Base-by-base conservation (phyloP, 2,888 invertebrate genomes). In the Leptinotarsa haldemani region DNA sequence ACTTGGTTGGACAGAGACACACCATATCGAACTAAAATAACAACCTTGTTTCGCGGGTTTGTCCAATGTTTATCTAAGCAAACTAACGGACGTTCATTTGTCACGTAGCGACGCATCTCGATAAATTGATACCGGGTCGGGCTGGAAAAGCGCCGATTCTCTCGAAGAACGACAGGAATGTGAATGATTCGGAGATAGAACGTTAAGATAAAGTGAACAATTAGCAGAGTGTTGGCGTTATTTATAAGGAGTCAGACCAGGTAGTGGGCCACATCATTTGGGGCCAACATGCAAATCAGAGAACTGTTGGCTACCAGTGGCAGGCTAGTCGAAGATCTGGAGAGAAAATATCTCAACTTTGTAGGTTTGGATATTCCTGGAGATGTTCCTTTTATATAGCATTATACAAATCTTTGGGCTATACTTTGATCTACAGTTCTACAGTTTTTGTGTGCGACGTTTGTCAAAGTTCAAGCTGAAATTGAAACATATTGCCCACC, bases 181-280 rank as follows among this genome's bases (percentile, higher is more conserved):
- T 76, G 75, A 78, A 75, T 76, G 76, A 80, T 81, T 81, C 80
- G 77, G 74, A 81, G 83, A 83, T 83, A 77, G 81, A 79, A 73
- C 79, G 79, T 83, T 81, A 81, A 83, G 83, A 83, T 83, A 83
- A 83, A 77, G 78, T 74, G 80, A 82, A 83, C 83, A 83, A 83
- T 83, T 83, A 83, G 83, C 82, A 78, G 82, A 79, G 80, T 82
- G 82, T 82, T 81, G 78, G 78, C 78, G 81, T 83, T 82, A 82
- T 83, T 83, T 82, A 82, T 82, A 77, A 74, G 69, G 78, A 74
- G 74, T 52, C 61, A 46, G 66, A 67, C 66, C 80, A 77, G 77
- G 79, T 79, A 80, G 78, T 71, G 68, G 78, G 18, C 74, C 76
- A 73, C 77, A 79, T 80, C 79, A 81, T 81, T 82, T 81, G 76